Percentiles rank a stretch among this genome's conserved stretches.
phyloP scores from a whole-genome alignment of 2,888 invertebrate genomes.

The Sinodicranocentrus sp. region DNA sequence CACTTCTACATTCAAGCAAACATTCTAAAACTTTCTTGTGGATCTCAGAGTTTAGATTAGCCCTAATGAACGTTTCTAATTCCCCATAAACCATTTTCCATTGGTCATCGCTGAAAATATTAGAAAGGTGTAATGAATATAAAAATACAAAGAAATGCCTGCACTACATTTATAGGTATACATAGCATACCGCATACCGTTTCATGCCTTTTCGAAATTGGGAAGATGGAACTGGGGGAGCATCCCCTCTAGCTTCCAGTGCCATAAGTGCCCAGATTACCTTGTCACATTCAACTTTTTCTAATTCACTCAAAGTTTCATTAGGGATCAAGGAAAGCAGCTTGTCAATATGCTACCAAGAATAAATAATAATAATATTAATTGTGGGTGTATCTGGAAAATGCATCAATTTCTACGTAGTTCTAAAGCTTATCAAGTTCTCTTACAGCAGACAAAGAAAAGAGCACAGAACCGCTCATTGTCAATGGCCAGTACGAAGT shows the following conservation, averaged over 20 bases:
- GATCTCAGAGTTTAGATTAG: slow-evolving; percentile 87
- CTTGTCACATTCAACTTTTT: slow-evolving; percentile 74
- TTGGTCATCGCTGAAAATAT: slow-evolving; percentile 86
- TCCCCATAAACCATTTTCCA: slow-evolving; percentile 95
- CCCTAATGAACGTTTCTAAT: slow-evolving; percentile 89
- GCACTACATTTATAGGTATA: too few relatives aligned
- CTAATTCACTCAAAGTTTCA: slow-evolving; percentile 72
- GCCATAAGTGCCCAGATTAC: slow-evolving; percentile 75
- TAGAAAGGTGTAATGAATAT: not conserved
- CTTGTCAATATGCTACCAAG: slow-evolving; percentile 71
- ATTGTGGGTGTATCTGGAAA: too few relatives aligned
- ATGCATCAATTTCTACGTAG: slow-evolving; percentile 10
- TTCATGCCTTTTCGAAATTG: slow-evolving; percentile 79
- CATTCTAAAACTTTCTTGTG: slow-evolving; percentile 89
- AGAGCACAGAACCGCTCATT: slow-evolving; percentile 79
- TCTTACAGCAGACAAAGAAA: slow-evolving; percentile 73
- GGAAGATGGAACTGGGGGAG: slow-evolving; percentile 77
- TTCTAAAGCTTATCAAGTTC: not conserved
- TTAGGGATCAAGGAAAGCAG: slow-evolving; percentile 69
- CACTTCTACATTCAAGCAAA: slow-evolving; percentile 84
- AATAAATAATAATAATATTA: too few relatives aligned
- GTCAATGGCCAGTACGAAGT: slow-evolving; percentile 91
- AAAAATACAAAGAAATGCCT: too few relatives aligned
- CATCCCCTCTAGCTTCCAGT: slow-evolving; percentile 75
- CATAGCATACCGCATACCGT: too few relatives aligned